Base-by-base conservation (phyloP, 2,888 invertebrate species). In the Chrysodeixis includens region DNA sequence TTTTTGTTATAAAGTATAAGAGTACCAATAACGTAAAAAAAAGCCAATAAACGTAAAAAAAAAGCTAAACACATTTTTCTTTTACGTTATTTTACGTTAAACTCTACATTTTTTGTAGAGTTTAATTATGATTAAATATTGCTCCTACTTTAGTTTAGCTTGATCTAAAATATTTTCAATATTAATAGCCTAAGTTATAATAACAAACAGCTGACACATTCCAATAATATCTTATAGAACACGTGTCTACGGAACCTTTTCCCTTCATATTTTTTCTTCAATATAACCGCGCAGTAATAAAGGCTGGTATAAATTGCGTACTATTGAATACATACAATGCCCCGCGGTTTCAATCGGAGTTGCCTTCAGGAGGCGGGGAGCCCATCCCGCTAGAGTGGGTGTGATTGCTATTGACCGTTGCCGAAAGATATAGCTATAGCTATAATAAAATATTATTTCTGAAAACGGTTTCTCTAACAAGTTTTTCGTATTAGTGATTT, bases 301-400 rank as follows among this genome's bases (percentile, higher is more conserved):
- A 71, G 67, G 46, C 40, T 56, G 49, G 26, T 51, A 72, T 63
- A 69, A 71, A 82, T 77, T 77, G 74, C 72, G 60, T 59, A 60
- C 80, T 69, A 83, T 85, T 83, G 76, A 83, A 83, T 81, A 85
- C 12, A 64, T 71, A 83, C 75, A 85, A 86, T 81, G 71, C 73
- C 18, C 10, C 56, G 61, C 62, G 71, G 76, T 76, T 71, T 62
- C 56, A 74, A 65, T 66, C 30, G 56, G 66, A 63, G 66, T 44
- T 71, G 66, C 68, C 76, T 71, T 62, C 56, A 10, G 56, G 72
- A 76, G 91, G 92, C 90, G 92, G 88, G 69, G 88, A 84, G 83
- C 72, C 75, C 84, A 84, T 89, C 86, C 71, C 74, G 69, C 78
- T 76, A 77, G 78, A 90, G 91, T 91, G 91, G 93, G 92, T 91